phyloP scores from a whole-genome alignment of 2,113 vertebrate genomes.

The Romanogobio albipinnatus region DNA sequence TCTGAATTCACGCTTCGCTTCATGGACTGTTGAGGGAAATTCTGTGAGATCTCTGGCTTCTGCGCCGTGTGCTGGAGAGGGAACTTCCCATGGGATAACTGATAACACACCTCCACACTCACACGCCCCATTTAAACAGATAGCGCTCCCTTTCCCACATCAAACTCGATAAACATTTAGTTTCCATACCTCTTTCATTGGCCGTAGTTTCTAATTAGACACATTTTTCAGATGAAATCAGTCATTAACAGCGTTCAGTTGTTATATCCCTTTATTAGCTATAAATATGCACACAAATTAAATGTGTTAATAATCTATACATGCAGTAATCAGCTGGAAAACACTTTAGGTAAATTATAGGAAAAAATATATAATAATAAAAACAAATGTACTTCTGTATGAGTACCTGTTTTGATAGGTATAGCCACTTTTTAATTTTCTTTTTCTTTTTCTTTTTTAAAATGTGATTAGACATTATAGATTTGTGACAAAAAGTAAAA shows the following conservation, averaged over 20 bases:
- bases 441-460: background rate
- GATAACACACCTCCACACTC: slow-evolving; percentile 33
- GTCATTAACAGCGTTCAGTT: background rate
- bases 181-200: background rate
- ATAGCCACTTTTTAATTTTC: background rate
- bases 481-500: background rate
- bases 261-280: background rate
- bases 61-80: background rate
- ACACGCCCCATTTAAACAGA: slow-evolving; percentile 29
- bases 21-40: background rate
- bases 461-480: background rate
- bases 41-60: slow-evolving; percentile 6
- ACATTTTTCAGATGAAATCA: background rate
- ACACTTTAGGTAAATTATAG: background rate
- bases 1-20: background rate
- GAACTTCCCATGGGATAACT: slow-evolving; percentile 40
- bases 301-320: background rate
- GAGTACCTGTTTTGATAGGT: background rate
- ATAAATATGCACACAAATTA: background rate
- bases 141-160: background rate
- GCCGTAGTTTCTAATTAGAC: background rate
- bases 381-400: background rate
- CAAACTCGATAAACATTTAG: background rate
- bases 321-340: background rate
- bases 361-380: background rate